Percentiles rank a stretch among this genome's conserved stretches.
Evolutionary conservation across 1,140 invertebrate genomes (phyloP).

Genomic region (Pararge aegeria): DNA sequence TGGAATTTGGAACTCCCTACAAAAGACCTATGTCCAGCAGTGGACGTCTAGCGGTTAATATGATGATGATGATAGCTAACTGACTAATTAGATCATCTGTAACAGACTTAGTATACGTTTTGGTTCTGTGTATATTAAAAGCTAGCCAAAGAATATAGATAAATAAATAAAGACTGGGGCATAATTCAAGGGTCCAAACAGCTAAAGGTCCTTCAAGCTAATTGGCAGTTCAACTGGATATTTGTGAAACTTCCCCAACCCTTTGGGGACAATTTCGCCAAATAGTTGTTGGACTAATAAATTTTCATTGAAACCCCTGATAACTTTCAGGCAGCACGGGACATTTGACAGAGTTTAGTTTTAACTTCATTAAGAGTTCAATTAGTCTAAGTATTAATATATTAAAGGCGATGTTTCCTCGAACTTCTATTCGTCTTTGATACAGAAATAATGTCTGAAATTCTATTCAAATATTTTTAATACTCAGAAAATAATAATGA

Average conservation of each 20-base stretch:
- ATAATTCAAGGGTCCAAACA: slow-evolving; percentile 46
- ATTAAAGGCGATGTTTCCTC: slow-evolving; percentile 45
- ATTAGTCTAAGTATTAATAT: slow-evolving; percentile 68
- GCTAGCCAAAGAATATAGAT: too few relatives aligned
- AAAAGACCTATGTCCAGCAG: too few relatives aligned
- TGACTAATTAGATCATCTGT: too few relatives aligned
- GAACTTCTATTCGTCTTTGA: slow-evolving; percentile 7
- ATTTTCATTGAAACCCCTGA: slow-evolving; percentile 71
- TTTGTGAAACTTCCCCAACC: slow-evolving; percentile 64
- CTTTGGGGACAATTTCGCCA: slow-evolving; percentile 70
- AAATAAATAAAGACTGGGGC: slow-evolving; percentile 38
- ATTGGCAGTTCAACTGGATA: slow-evolving; percentile 63
- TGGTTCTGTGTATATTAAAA: too few relatives aligned
- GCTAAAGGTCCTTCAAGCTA: slow-evolving; percentile 51
- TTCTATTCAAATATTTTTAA: too few relatives aligned
- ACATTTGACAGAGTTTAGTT: slow-evolving; percentile 63
- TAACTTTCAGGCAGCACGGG: slow-evolving; percentile 62
- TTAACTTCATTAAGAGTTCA: slow-evolving; percentile 73
- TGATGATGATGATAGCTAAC: too few relatives aligned
- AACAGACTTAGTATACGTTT: too few relatives aligned
- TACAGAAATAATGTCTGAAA: too few relatives aligned
- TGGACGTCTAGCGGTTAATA: too few relatives aligned
- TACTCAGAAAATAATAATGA: too few relatives aligned
- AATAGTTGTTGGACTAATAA: slow-evolving; percentile 75
- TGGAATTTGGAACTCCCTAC: too few relatives aligned